phyloP scores from a whole-genome alignment of 2,888 invertebrate genomes.

The Leptinotarsa peninsularis region DNA sequence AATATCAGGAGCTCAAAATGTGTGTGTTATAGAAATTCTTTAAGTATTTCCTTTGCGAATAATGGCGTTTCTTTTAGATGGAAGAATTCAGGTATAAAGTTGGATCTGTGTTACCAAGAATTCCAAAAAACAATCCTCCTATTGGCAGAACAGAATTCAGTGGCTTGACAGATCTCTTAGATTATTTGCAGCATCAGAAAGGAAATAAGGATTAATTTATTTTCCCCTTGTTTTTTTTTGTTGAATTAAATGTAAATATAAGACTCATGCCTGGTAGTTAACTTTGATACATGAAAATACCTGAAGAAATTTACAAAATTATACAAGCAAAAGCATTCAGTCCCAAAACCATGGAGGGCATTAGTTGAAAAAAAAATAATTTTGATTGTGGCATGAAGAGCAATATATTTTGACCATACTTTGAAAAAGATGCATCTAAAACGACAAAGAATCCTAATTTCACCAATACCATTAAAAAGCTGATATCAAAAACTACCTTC shows the following conservation, averaged over 20 bases:
- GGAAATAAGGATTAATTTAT: slow-evolving; percentile 16
- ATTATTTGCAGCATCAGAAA: slow-evolving; percentile 71
- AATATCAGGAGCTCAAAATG: slow-evolving; percentile 85
- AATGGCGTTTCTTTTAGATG: slow-evolving; percentile 69
- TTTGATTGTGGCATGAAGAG: too few relatives aligned
- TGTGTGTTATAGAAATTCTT: slow-evolving; percentile 71
- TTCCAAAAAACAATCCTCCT: slow-evolving; percentile 83
- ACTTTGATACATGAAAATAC: not conserved
- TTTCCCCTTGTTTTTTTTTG: not conserved
- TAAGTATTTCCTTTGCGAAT: not conserved
- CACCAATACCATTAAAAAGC: too few relatives aligned
- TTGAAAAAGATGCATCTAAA: too few relatives aligned
- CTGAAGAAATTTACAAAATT: too few relatives aligned
- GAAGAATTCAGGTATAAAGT: slow-evolving; percentile 86
- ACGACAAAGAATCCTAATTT: too few relatives aligned
- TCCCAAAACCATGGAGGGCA: too few relatives aligned
- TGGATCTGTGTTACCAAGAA: slow-evolving; percentile 79
- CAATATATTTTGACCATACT: too few relatives aligned
- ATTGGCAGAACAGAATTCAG: slow-evolving; percentile 88
- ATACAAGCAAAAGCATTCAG: too few relatives aligned
- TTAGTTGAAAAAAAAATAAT: too few relatives aligned
- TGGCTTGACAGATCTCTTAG: slow-evolving; percentile 85
- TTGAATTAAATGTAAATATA: not conserved
- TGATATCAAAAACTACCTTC: too few relatives aligned
- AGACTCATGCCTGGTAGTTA: not conserved